Evolutionary conservation across 2,113 vertebrate species (phyloP).

Genomic region (Pseudorasbora parva): DNA sequence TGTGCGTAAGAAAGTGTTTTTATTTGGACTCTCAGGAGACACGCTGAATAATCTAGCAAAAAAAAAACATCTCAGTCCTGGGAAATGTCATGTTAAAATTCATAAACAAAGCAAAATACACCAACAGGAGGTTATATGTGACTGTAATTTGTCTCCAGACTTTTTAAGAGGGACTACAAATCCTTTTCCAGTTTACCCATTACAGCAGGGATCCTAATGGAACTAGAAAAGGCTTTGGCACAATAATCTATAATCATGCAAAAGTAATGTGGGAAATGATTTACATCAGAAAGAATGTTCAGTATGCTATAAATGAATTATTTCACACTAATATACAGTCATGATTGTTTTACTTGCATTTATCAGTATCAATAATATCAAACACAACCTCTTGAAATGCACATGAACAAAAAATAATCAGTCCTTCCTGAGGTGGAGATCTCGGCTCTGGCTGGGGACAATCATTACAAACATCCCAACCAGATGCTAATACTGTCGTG

Average conservation of each 20-base stretch:
- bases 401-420: not conserved
- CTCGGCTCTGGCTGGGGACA: not conserved
- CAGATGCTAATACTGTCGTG: constrained; percentile 35
- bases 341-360: not conserved
- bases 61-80: not conserved
- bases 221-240: not conserved
- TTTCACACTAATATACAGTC: not conserved
- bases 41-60: not conserved
- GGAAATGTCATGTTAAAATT: not conserved
- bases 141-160: not conserved
- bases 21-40: constrained; percentile 14
- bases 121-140: not conserved
- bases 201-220: not conserved
- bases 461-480: not conserved
- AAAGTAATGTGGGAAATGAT: not conserved
- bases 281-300: not conserved
- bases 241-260: not conserved
- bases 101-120: not conserved
- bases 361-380: not conserved
- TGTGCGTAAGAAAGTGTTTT: not conserved
- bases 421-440: constrained; percentile 21
- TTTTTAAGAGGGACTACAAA: not conserved
- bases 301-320: constrained; percentile 6
- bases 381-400: too few relatives aligned
- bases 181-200: not conserved